Evolutionary conservation across 1,140 invertebrate genomes (phyloP), one percentile per base, ranked within the genome.

Genomic region (Lepidostoma basale): DNA sequence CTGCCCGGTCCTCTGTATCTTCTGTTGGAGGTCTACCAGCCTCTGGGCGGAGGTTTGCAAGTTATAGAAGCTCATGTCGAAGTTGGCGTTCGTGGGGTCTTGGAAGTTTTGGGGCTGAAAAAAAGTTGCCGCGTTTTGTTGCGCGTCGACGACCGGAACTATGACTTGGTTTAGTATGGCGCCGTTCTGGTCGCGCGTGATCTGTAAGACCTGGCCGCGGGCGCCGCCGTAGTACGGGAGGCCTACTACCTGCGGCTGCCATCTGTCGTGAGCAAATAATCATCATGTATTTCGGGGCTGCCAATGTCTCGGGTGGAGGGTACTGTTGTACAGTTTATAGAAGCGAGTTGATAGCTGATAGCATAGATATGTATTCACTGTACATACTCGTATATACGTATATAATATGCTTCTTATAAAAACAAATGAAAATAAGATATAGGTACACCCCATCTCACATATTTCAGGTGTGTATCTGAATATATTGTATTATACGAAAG

Each of bases 221-320:
- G 83, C 85, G 20, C 88, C 88, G 3, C 89, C 89, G 72, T 90
- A 90, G 76, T 86, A 90, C 30, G 84, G 85, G 14, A 86, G 73
- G 16, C 25, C 54, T 26, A 69, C 14, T 10, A 67, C 45, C 16
- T 73, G 59, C 9, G 25, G 63, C 52, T 60, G 44, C 30, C 33
- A 74, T 64, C 62, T 63, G 62, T 49, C 30, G 28, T 59, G 36
- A 40, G 36, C 26, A 56, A 56, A 56, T 12, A 56, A 56, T 28
- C 26, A 14, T 54, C 20, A 56, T 56, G 52, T 56, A 56, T 26
- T 56, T 56, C 23, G 28, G 52, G 76, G 77, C 36, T 33, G 16
- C 49, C n/a, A n/a, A n/a, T n/a, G n/a, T n/a, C n/a, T n/a, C n/a
- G n/a, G n/a, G n/a, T n/a, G n/a, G n/a, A n/a, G n/a, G n/a, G n/a